Percentiles rank a stretch among this genome's conserved stretches.
phyloP scores from a whole-genome alignment of 64 coral and sea anemone genomes.

The Trachythela sp. region DNA sequence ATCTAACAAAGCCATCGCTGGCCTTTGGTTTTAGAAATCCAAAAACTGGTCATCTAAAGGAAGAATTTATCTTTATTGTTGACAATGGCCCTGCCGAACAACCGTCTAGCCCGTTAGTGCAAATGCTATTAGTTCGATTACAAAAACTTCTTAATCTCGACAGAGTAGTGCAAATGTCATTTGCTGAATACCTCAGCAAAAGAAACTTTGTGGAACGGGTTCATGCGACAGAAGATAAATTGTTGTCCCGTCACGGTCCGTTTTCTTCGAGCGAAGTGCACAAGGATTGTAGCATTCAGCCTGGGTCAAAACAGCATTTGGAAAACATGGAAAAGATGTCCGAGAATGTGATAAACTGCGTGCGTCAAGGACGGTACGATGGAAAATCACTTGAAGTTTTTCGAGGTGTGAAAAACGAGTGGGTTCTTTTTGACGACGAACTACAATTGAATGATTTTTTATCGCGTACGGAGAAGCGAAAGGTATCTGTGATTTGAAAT shows the following conservation, averaged over 20 bases:
- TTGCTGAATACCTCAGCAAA: not conserved
- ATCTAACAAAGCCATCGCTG: not conserved
- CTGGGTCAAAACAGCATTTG: too few species aligned
- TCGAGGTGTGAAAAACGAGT: too few species aligned
- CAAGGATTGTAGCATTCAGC: too few species aligned
- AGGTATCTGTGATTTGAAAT: too few species aligned
- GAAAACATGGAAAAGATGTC: too few species aligned
- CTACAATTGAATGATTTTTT: too few species aligned
- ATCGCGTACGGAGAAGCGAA: too few species aligned
- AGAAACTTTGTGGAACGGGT: not conserved
- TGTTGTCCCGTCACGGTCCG: not conserved
- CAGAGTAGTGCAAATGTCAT: not conserved
- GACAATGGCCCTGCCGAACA: not conserved
- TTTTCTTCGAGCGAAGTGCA: too few species aligned
- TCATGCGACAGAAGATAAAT: not conserved
- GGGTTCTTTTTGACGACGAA: too few species aligned
- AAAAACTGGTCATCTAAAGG: not conserved
- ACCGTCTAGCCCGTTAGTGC: not conserved
- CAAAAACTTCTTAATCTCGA: not conserved
- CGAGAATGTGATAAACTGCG: too few species aligned
- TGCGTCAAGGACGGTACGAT: too few species aligned
- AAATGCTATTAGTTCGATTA: not conserved
- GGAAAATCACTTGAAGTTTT: too few species aligned
- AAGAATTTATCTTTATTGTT: not conserved
- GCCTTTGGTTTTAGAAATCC: not conserved